A percentile compares a stretch with the other conserved stretches of the same genome.
Evolutionary conservation across 2,888 invertebrate genomes (phyloP).

Genomic region (Nomada fucata): DNA sequence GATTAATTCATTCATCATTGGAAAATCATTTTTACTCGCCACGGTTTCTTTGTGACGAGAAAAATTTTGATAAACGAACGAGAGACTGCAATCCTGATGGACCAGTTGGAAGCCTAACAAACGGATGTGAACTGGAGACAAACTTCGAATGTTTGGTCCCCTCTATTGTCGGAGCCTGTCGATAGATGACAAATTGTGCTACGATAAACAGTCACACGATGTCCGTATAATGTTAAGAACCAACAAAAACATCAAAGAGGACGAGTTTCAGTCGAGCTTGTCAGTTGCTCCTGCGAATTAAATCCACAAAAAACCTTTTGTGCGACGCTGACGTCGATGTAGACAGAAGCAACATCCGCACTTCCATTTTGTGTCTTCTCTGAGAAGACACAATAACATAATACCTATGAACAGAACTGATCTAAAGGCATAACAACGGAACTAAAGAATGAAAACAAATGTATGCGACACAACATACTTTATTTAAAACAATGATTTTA

Average conservation of each 20-base stretch:
- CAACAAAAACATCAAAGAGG: conserved; percentile 17
- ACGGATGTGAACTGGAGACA: neutral
- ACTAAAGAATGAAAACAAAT: conserved; percentile 1
- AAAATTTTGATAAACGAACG: conserved; percentile 6
- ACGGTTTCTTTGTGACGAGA: conserved; percentile 1
- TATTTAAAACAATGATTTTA: neutral
- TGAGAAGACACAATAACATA: conserved; percentile 11
- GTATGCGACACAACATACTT: neutral
- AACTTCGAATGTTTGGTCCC: conserved; percentile 25
- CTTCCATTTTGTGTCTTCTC: neutral
- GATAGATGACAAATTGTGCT: conserved; percentile 14
- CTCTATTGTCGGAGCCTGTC: conserved; percentile 26
- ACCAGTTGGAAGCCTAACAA: conserved; percentile 1
- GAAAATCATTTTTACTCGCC: conserved; percentile 3
- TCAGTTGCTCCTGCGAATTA: conserved; percentile 16
- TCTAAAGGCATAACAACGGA: neutral
- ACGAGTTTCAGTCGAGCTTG: conserved; percentile 23
- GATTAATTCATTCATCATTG: neutral
- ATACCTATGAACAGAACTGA: neutral
- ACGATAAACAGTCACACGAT: conserved; percentile 3
- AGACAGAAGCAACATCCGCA: conserved; percentile 11
- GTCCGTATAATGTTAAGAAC: conserved; percentile 13
- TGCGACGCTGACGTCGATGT: conserved; percentile 4
- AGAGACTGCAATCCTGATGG: neutral
- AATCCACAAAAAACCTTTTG: neutral